phyloP scores from a whole-genome alignment of 2,113 vertebrate species.

The Mixornis gularis region DNA sequence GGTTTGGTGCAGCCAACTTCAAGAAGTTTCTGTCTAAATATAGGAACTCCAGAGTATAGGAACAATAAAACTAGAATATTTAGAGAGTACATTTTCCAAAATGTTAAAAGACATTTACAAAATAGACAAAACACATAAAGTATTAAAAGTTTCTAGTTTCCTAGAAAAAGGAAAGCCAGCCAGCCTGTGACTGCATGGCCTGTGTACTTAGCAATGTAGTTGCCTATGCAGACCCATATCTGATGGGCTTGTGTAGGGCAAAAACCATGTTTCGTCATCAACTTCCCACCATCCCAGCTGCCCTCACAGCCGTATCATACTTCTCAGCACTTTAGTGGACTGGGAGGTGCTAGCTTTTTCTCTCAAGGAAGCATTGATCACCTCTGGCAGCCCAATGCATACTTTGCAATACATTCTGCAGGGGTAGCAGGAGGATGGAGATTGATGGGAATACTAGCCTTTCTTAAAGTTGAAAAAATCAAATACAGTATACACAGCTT shows the following conservation, averaged over 20 bases:
- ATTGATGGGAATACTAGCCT: background rate
- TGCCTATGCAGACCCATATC: background rate
- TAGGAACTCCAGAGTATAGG: background rate
- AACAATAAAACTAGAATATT: background rate
- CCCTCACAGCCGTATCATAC: background rate
- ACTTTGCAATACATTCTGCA: background rate
- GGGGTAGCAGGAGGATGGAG: background rate
- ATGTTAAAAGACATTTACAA: background rate
- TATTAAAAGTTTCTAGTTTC: background rate
- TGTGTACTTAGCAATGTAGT: background rate
- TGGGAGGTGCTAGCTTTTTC: background rate
- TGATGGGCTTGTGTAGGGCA: background rate
- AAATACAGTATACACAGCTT: background rate
- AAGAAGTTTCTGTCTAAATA: background rate
- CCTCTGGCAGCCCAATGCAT: background rate
- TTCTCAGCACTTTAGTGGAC: background rate
- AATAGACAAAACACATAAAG: background rate
- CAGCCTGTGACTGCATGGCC: background rate
- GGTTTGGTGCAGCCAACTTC: background rate
- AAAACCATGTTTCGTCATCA: background rate
- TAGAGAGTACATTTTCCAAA: background rate
- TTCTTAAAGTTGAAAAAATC: background rate
- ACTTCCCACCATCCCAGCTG: background rate
- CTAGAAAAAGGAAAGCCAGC: background rate
- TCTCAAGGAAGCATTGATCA: background rate